Base-by-base conservation (phyloP, 2,888 invertebrate species). In the Caenorhabditis sp. region DNA sequence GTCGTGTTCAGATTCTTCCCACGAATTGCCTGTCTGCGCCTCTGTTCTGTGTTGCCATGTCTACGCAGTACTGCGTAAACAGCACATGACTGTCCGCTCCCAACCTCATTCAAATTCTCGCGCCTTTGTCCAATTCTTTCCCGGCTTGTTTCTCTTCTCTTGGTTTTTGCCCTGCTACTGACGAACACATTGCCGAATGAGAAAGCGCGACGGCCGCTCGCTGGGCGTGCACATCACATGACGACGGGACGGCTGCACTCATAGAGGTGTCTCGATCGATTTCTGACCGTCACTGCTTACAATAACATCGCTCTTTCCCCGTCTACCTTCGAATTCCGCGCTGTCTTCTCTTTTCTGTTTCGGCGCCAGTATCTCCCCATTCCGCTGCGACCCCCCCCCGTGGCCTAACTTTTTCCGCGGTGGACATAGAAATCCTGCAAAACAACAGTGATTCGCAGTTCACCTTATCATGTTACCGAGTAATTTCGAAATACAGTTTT, bases 201-300 rank as follows among this genome's bases (percentile, higher is more conserved):
- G 35, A 26, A 26, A 46, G 24, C n/a, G 26, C n/a, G 46, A 46
- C 24, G 46, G 26, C 26, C 46, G 26, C 17, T 22, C 30, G n/a
- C n/a, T n/a, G n/a, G n/a, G n/a, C 30, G 17, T 20, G 8, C 35
- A 50, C 35, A 52, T 52, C 52, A 52, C 52, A 37, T 52, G 52
- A 52, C 22, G 50, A 15, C 26, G 26, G 22, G 68, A 68, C 68
- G 68, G 43, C 43, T 59, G 68, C 59, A 68, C 68, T 68, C 68
- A 50, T 48, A 43, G 68, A 68, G 68, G 58, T 68, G 68, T 68
- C 66, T 11, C 62, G 24, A 59, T 68, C 59, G 68, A 68, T 68
- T 68, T 45, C 27, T 17, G 41, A 43, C 61, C 15, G 61, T 50
- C 50, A n/a, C n/a, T n/a, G 50, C 48, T 37, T 52, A 53, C 45